Base-by-base conservation (phyloP, 2,888 invertebrate species). In the Stenchaetothrips biformis region DNA sequence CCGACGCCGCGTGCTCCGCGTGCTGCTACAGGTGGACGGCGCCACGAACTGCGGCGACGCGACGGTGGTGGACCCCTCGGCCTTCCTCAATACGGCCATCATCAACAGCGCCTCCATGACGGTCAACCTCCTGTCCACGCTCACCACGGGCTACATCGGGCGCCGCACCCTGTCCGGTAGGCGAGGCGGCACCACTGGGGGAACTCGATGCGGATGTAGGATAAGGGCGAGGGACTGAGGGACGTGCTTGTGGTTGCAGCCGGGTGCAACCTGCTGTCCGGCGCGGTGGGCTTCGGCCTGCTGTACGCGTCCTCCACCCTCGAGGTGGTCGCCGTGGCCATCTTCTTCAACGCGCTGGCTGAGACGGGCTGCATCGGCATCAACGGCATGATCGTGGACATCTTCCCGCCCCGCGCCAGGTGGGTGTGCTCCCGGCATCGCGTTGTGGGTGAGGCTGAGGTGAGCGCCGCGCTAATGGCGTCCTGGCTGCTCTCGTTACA, bases 231-330 rank as follows among this genome's bases (percentile, higher is more conserved):
- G 37, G 37, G 37, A 37, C 37, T 37, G 37, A 37, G 37, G 37
- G 37, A 37, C 37, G 37, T 37, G 37, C 37, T 37, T 37, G 37
- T 37, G 2, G 37, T 37, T 13, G 16, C 59, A 25, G 85, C 87
- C 9, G 84, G 86, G 1, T 87, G 88, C 0, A 87, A 88, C 84
- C 80, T 89, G 0, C 81, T 89, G 3, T 90, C 91, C 0, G 91
- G 91, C 0, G 27, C 89, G 2, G 90, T 91, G 78, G 89, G 91
- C 0, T 87, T 90, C 7, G 87, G 88, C 0, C 89, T 93, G 0
- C 91, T 92, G 84, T 90, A 91, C 85, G 88, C 90, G 0, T 86
- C 89, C 81, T 90, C 91, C 80, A 87, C 89, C 62, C 84, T 91
- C 37, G 91, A 91, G 1, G 88, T 93, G 0, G 86, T 92, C 0